phyloP scores from a whole-genome alignment of 2,797 vertebrate genomes.

The Silurus aristotelis region DNA sequence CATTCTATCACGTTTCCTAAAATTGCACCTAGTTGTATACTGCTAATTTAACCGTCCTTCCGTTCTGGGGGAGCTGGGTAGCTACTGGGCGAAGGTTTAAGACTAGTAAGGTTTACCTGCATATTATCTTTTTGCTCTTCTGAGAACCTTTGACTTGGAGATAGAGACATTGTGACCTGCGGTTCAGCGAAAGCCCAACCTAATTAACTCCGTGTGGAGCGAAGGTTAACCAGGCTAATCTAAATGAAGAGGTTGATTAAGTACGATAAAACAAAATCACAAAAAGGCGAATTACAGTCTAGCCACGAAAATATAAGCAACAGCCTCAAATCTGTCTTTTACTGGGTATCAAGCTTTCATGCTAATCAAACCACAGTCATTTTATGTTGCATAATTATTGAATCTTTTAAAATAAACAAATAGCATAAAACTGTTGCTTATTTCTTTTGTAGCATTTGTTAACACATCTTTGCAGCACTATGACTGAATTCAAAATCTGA shows the following conservation, averaged over 20 bases:
- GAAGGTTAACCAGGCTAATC: constrained; percentile 84
- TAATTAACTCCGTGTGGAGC: constrained; percentile 85
- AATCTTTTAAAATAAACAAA: not conserved
- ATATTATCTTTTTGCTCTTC: constrained; percentile 78
- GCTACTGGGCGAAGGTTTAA: not conserved
- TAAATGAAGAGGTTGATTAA: constrained; percentile 75
- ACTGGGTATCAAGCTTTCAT: not conserved
- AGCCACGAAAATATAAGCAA: not conserved
- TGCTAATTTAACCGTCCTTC: not conserved
- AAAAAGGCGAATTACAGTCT: constrained; percentile 54
- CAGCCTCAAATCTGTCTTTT: not conserved
- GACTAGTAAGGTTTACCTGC: constrained; percentile 66
- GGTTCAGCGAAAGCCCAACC: constrained; percentile 77
- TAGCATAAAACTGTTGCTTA: not conserved
- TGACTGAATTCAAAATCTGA: not conserved
- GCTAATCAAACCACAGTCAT: not conserved
- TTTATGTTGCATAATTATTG: not conserved
- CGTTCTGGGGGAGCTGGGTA: not conserved
- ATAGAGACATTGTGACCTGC: constrained; percentile 77
- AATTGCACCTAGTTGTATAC: not conserved
- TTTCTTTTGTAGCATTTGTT: not conserved
- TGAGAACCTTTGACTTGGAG: constrained; percentile 72
- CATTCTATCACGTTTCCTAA: not conserved
- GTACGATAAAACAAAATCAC: constrained; percentile 66
- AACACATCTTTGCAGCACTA: not conserved